Evolutionary conservation across 2,797 vertebrate genomes (phyloP).

Genomic region (Steatocranus sp.): DNA sequence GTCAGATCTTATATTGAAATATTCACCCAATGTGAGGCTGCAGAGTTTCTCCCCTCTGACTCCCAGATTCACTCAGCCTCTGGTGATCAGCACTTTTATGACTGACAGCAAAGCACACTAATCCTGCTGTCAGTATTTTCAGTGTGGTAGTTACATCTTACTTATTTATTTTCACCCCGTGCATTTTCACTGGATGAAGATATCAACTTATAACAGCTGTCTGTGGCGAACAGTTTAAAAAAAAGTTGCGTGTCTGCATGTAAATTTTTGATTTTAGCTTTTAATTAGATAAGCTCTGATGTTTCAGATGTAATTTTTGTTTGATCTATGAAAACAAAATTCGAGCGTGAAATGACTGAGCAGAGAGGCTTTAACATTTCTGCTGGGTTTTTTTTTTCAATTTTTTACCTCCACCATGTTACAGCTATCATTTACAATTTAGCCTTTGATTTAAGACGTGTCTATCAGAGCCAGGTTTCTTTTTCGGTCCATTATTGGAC

Average conservation of each 20-base stretch:
- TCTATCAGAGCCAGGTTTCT: neutral
- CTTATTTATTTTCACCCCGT: conserved; percentile 12
- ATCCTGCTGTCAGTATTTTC: neutral
- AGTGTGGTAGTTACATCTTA: neutral
- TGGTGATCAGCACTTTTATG: neutral
- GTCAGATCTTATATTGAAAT: neutral
- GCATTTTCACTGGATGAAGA: neutral
- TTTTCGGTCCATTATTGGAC: neutral
- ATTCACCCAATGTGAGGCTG: neutral
- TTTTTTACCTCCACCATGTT: neutral
- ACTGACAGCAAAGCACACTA: conserved; percentile 2
- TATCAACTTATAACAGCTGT: neutral
- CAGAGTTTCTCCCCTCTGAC: neutral
- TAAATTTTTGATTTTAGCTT: neutral
- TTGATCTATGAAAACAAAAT: neutral
- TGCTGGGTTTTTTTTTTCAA: neutral
- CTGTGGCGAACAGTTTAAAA: neutral
- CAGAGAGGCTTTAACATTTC: neutral
- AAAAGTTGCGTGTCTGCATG: neutral
- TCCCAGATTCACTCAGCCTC: neutral
- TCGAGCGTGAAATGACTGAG: neutral
- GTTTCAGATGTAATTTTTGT: neutral
- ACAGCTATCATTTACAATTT: neutral
- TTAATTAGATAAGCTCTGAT: neutral
- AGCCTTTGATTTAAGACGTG: neutral